phyloP scores from a whole-genome alignment of 1,140 invertebrate species.

The Rhizoglyphus robini region DNA sequence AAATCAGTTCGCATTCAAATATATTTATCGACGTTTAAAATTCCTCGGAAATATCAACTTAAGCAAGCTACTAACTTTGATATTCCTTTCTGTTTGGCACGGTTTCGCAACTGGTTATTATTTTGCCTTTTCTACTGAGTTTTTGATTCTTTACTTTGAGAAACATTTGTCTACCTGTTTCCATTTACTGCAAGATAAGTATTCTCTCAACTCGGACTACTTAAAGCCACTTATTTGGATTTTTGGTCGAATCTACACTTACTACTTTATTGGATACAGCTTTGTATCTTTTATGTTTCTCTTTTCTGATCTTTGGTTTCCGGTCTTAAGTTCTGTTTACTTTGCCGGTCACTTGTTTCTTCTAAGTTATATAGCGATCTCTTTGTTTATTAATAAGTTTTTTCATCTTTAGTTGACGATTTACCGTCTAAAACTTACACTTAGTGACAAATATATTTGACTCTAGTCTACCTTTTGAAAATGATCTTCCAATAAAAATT shows the following conservation, averaged over 20 bases:
- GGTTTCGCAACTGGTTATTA: slow-evolving; percentile 78
- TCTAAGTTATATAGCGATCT: not conserved
- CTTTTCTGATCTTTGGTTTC: slow-evolving; percentile 44
- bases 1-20: slow-evolving; percentile 77
- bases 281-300: slow-evolving; percentile 63
- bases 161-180: slow-evolving; percentile 44
- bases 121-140: slow-evolving; percentile 77
- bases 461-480: no score
- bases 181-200: not conserved
- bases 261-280: slow-evolving; percentile 63
- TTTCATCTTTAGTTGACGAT: no score
- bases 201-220: not conserved
- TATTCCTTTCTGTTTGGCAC: slow-evolving; percentile 85
- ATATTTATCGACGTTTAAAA: slow-evolving; percentile 77
- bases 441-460: no score
- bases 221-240: slow-evolving; percentile 10
- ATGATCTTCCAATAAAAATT: no score
- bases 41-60: slow-evolving; percentile 69
- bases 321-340: slow-evolving; percentile 16
- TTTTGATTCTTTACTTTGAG: slow-evolving; percentile 69
- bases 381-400: not conserved
- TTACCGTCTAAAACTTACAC: no score
- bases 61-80: slow-evolving; percentile 62
- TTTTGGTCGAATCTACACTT: slow-evolving; percentile 16
- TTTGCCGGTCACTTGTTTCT: slow-evolving; percentile 19